Evolutionary conservation across 2,113 vertebrate genomes (phyloP).

Genomic region (Elephantulus edwardii): DNA sequence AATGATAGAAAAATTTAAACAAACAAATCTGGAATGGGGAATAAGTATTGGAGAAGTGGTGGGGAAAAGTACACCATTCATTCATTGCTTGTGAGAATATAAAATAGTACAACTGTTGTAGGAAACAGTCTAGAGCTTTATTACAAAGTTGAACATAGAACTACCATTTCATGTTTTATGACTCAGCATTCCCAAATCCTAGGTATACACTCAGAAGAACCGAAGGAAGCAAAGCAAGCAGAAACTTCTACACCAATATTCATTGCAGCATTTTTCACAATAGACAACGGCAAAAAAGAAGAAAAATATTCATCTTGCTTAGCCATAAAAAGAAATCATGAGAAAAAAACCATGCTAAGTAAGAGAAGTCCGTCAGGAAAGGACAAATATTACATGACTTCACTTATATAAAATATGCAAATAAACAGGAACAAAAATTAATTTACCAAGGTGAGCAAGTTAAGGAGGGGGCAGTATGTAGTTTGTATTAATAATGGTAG

Average conservation of each 20-base stretch:
- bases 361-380: neutral
- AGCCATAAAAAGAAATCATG: neutral
- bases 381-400: neutral
- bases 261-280: neutral
- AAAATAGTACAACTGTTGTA: neutral
- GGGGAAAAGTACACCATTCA: neutral
- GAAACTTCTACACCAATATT: neutral
- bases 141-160: no score
- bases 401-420: neutral
- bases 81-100: neutral
- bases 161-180: no score
- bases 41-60: neutral
- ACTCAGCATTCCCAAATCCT: neutral
- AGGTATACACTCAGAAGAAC: neutral
- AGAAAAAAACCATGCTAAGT: neutral
- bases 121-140: neutral
- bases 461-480: neutral
- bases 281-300: neutral
- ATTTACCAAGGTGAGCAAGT: no score
- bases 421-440: no score
- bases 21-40: neutral
- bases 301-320: neutral
- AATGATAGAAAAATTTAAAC: neutral
- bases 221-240: neutral
- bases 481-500: neutral